A percentile compares a stretch with the other conserved stretches of the same genome.
These are phyloP conservation scores for Mantis religiosa DNA, from an alignment of 2,888 invertebrate genomes.

Conservation along the genomic window DNA sequence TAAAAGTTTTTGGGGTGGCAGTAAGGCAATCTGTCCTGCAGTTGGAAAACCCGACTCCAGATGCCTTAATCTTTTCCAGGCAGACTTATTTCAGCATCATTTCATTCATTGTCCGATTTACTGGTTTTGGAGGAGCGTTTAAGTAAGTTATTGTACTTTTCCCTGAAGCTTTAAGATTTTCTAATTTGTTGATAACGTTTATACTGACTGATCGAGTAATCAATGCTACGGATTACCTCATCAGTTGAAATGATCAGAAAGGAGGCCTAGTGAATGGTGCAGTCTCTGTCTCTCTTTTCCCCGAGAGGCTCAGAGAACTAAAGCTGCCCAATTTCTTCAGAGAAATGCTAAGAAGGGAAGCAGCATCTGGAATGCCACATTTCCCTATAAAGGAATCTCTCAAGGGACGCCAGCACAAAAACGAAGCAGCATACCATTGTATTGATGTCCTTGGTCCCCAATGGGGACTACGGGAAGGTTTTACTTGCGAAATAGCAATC, in stretches of 20 bases:
- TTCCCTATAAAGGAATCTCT: neutral
- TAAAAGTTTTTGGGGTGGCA: no score
- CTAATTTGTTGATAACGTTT: no score
- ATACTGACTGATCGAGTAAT: no score
- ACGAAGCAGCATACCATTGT: neutral
- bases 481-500: neutral
- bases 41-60: no score
- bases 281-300: neutral
- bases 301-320: neutral
- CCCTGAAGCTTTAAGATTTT: no score
- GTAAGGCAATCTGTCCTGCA: no score
- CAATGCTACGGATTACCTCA: no score
- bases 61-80: no score
- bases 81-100: no score
- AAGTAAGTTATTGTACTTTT: no score
- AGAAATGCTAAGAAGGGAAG: neutral
- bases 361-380: neutral
- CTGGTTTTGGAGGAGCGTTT: no score
- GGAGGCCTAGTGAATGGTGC: neutral
- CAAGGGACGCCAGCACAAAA: neutral
- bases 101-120: no score
- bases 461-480: neutral
- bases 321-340: neutral
- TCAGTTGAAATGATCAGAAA: neutral
- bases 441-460: neutral